A percentile compares a stretch with the other conserved stretches of the same genome.
Evolutionary conservation across 2,888 invertebrate genomes (phyloP).

Genomic region (Siphlonurus alternatus): DNA sequence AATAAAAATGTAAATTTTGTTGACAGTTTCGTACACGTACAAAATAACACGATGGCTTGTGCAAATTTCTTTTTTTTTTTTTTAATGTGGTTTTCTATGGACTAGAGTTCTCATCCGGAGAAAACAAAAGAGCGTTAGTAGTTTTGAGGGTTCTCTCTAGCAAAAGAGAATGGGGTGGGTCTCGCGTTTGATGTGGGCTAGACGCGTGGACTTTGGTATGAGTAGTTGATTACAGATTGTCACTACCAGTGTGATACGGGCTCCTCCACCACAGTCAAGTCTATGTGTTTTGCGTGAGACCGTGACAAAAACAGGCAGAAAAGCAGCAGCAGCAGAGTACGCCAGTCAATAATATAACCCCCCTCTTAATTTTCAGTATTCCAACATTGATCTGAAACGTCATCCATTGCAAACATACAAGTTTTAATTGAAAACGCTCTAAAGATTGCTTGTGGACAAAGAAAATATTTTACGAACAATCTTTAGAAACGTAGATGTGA

Average conservation of each 20-base stretch:
- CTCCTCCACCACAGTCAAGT: not conserved
- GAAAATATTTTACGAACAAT: too few relatives aligned
- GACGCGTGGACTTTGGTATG: not conserved
- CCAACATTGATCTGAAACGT: too few relatives aligned
- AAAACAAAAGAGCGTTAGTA: not conserved
- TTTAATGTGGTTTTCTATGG: not conserved
- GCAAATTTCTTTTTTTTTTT: not conserved
- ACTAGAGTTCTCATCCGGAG: not conserved
- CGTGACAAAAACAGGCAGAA: too few relatives aligned
- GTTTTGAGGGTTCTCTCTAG: too few relatives aligned
- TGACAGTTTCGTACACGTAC: not conserved
- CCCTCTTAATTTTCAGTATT: too few relatives aligned
- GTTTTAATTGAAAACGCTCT: not conserved
- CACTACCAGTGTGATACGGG: not conserved
- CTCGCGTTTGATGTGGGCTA: not conserved
- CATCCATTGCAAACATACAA: not conserved
- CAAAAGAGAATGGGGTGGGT: not conserved
- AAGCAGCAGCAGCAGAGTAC: too few relatives aligned
- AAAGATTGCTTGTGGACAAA: too few relatives aligned
- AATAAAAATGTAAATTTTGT: not conserved
- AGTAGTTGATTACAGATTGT: not conserved
- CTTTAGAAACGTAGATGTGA: too few relatives aligned
- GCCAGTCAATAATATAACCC: not conserved
- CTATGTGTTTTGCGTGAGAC: too few relatives aligned
- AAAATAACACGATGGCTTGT: not conserved